phyloP scores from a whole-genome alignment of 1,140 invertebrate species.

The Archegozetes longisetosus region DNA sequence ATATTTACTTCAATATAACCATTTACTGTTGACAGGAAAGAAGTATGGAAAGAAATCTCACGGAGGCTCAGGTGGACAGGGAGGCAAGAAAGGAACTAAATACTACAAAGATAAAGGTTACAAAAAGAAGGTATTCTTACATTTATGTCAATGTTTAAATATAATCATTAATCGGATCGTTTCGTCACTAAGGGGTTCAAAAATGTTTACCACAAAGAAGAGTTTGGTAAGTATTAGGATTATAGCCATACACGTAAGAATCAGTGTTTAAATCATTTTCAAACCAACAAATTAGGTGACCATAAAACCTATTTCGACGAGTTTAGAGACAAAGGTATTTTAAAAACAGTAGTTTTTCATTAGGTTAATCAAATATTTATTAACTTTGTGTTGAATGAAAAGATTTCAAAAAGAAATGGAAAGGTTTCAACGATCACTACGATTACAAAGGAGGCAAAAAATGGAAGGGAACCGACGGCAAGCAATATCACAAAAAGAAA shows the following conservation, averaged over 20 bases:
- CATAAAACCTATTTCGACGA: conserved; percentile 23
- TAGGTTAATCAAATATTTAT: not conserved
- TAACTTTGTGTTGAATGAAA: not conserved
- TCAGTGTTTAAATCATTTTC: not conserved
- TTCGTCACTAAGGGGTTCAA: conserved; percentile 18
- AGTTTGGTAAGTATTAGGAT: conserved; percentile 10
- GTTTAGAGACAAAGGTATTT: conserved; percentile 21
- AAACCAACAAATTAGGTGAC: conserved; percentile 10
- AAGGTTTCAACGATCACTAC: not conserved
- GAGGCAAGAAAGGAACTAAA: not conserved
- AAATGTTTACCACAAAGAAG: conserved; percentile 24
- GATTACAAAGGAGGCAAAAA: not conserved
- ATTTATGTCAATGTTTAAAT: not conserved
- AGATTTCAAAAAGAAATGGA: conserved; percentile 3
- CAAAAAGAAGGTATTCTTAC: conserved; percentile 5
- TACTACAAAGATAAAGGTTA: conserved; percentile 6
- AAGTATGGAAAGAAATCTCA: not conserved
- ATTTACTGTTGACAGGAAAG: not conserved
- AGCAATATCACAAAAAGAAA: not conserved
- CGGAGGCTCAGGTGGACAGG: not conserved
- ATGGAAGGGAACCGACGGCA: not conserved
- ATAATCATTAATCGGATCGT: not conserved
- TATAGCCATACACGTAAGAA: not conserved
- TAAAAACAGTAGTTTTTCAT: conserved; percentile 3
- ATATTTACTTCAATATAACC: not conserved